Percentiles rank a stretch among this genome's conserved stretches.
Conservation (phyloP, 1,140 invertebrate species). For the Helicoverpa armigera region DNA sequence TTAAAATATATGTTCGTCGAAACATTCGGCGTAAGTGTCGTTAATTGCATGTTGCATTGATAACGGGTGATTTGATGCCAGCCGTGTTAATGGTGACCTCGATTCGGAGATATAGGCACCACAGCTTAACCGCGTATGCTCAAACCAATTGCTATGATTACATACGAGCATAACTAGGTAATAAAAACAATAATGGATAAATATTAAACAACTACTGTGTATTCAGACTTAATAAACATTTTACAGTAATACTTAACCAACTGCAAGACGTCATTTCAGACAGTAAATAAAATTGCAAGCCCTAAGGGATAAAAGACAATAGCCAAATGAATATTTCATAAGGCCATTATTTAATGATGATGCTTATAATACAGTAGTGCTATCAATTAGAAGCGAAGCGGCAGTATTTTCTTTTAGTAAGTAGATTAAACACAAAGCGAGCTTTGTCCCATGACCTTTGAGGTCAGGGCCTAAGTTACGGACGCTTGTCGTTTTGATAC, state of each 20-base stretch:
- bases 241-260: constrained; percentile 42
- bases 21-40: constrained; percentile 66
- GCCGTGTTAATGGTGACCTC: constrained; percentile 39
- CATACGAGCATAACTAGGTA: constrained; percentile 1
- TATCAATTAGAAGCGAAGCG: constrained; percentile 72
- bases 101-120: constrained; percentile 34
- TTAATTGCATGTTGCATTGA: constrained; percentile 69
- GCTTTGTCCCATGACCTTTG: constrained; percentile 68
- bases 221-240: constrained; percentile 36
- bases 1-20: constrained; percentile 71
- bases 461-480: constrained; percentile 44
- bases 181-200: constrained; percentile 41
- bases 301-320: constrained; percentile 64
- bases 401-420: constrained; percentile 64
- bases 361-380: constrained; percentile 67
- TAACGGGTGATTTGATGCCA: constrained; percentile 73
- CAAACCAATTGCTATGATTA: constrained; percentile 37
- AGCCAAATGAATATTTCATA: constrained; percentile 73
- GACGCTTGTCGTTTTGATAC: constrained; percentile 34
- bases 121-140: constrained; percentile 32
- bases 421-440: constrained; percentile 59
- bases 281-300: constrained; percentile 46
- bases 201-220: constrained; percentile 28
- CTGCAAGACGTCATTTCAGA: constrained; percentile 44
- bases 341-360: constrained; percentile 70